These are phyloP conservation scores for Opisthograptis luteolata DNA, from an alignment of 2,888 invertebrate genomes.

Conservation along the genomic window DNA sequence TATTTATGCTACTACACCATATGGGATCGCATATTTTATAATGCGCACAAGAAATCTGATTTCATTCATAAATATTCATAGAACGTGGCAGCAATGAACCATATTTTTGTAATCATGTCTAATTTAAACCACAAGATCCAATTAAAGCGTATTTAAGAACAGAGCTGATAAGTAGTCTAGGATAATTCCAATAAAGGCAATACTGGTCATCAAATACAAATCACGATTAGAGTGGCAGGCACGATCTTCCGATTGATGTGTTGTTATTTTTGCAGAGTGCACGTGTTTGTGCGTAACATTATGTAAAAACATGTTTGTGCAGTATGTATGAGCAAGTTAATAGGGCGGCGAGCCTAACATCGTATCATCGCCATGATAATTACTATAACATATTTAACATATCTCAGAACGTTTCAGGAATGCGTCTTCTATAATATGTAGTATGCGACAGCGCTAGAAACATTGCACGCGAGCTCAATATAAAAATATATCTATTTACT, in stretches of 20 bases:
- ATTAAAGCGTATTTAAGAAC: conserved; percentile 2
- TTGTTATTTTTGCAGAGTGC: conserved; percentile 20
- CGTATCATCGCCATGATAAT: conserved; percentile 41
- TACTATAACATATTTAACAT: conserved; percentile 49
- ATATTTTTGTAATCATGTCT: conserved; percentile 28
- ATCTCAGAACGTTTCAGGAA: conserved; percentile 60
- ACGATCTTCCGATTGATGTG: conserved; percentile 19
- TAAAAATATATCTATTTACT: conserved; percentile 43
- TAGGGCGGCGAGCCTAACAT: conserved; percentile 39
- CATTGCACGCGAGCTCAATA: conserved; percentile 41
- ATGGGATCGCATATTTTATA: conserved; percentile 32
- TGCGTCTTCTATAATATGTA: too few species aligned
- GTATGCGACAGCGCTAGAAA: conserved; percentile 43
- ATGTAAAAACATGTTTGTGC: conserved; percentile 36
- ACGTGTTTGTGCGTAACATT: conserved; percentile 19
- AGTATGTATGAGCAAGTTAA: conserved; percentile 37
- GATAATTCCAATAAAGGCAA: conserved; percentile 20
- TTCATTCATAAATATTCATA: conserved; percentile 37
- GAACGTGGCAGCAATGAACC: conserved; percentile 28
- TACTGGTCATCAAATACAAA: conserved; percentile 14
- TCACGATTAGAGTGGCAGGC: conserved; percentile 8
- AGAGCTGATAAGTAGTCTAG: not conserved
- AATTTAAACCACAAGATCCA: conserved; percentile 4
- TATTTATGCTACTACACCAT: conserved; percentile 40
- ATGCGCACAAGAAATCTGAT: conserved; percentile 45